A percentile compares a stretch with the other conserved stretches of the same genome.
Evolutionary conservation across 2,797 vertebrate genomes (phyloP).

Genomic region (Serranus cabrilla): DNA sequence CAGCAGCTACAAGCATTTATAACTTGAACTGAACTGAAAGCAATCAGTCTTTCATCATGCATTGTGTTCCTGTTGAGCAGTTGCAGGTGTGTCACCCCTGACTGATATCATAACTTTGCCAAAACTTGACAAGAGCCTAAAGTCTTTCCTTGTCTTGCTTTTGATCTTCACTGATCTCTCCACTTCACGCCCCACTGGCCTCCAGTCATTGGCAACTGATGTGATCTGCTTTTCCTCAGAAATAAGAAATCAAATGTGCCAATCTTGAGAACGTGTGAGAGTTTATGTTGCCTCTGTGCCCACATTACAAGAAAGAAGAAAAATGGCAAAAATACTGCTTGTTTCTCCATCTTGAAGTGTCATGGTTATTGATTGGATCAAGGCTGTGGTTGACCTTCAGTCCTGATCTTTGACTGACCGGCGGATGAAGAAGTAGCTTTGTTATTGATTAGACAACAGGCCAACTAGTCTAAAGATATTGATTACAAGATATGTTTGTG

Average conservation of each 20-base stretch:
- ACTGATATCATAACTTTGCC: neutral
- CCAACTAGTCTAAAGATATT: constrained; percentile 11
- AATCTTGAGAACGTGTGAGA: neutral
- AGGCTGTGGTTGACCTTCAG: constrained; percentile 14
- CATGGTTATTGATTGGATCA: constrained; percentile 2
- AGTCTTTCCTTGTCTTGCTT: neutral
- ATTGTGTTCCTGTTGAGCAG: neutral
- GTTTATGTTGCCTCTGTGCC: neutral
- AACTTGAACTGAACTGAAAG: neutral
- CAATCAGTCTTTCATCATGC: neutral
- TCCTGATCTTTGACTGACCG: constrained; percentile 17
- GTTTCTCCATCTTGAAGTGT: constrained; percentile 1
- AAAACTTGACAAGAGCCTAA: constrained; percentile 23
- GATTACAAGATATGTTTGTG: constrained; percentile 27
- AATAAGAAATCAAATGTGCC: neutral
- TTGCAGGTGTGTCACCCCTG: constrained; percentile 7
- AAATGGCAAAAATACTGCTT: neutral
- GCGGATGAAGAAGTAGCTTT: constrained; percentile 25
- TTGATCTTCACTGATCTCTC: constrained; percentile 19
- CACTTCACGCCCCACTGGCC: neutral
- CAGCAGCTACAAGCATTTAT: no score
- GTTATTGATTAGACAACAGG: constrained; percentile 32
- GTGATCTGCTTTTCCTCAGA: neutral
- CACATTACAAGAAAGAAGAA: neutral
- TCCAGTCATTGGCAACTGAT: neutral